Base-by-base conservation (phyloP, 2,888 invertebrate species). In the Conistra vaccinii region DNA sequence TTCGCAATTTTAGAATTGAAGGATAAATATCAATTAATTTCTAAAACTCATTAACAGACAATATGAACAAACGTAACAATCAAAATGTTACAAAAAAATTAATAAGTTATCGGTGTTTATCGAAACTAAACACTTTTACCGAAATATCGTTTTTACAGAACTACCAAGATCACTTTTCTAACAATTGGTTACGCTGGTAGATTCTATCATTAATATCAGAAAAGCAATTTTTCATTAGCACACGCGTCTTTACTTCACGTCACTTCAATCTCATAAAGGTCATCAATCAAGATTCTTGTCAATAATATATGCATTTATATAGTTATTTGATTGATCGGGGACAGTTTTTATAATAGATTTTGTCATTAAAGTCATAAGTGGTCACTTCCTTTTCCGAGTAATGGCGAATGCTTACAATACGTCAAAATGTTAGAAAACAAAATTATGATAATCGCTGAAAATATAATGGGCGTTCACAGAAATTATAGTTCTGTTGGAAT, bases 391-490 rank as follows among this genome's bases (percentile, higher is more conserved):
- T 29, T 9, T 2, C 9, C 12, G 9, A 57, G 2, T 5, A 35
- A 20, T 9, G 12, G 14, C 20, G 14, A 29, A 48, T 3, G 7
- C 1, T 7, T 57, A 3, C n/a, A 4, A 17, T 17, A 57, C 7
- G 12, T 7, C 26, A 76, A 48, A 57, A 76, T 76, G 77, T 32
- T 58, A 17, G 12, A 60, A 17, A 32, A 26, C 5, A 32, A 76
- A 26, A 26, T 58, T 7, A 67, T 75, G 12, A 51, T 26, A 23
- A 76, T 1, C 7, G 17, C 51, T 42, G 78, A 76, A 78, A 76
- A 55, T n/a, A 55, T 69, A 35, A 61, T 68, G 61, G 78, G 61
- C n/a, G 61, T 78, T n/a, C 20, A 78, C 23, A 76, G 61, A 70
- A 78, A 78, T 68, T 78, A 51, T 42, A 55, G 17, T 51, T 55